Evolutionary conservation across 2,797 vertebrate genomes (phyloP), one percentile per base, ranked within the genome.

Genomic region (Chrysocyon brachyurus): DNA sequence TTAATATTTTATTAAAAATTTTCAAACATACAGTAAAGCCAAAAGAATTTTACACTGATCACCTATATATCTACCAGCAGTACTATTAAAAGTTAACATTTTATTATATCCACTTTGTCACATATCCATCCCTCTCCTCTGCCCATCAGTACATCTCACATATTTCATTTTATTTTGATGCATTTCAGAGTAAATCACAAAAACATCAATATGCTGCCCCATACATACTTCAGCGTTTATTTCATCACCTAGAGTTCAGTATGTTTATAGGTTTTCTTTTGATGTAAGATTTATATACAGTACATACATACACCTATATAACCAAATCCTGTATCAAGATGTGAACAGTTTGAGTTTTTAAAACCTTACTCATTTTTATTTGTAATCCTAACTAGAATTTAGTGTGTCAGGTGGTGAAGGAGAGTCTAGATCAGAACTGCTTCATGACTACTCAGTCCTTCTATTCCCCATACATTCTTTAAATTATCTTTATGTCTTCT

Each of bases 131-230:
- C 70, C 3, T 84, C 11, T 66, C 70, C 3, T 84, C 11, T 66
- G 28, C 84, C 40, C 19, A 36, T 66, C n/a, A 87, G 57, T 22
- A 31, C 28, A 31, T 84, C 40, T 94, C 33, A 75, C 33, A 4
- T 46, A 56, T 93, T 96, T 95, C 4, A 52, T 89, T 91, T 93
- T 33, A 77, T 91, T 94, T 46, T 56, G 68, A 85, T 57, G 3
- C 16, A 86, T 66, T 96, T 95, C 52, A 94, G n/a, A 46, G 31
- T 87, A 92, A 90, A 49, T 86, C 54, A 5, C 11, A 57, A 92
- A 93, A 93, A 6, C 15, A 52, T 73, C 26, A 54, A 0, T 88
- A 52, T 2, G 5, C 26, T 56, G 59, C 33, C 7, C 14, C 81
- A 2, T 81, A 83, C 82, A 66, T 66, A 61, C 33, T 57, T 97